phyloP scores from a whole-genome alignment of 2,113 vertebrate genomes.

The Donacobius atricapilla region DNA sequence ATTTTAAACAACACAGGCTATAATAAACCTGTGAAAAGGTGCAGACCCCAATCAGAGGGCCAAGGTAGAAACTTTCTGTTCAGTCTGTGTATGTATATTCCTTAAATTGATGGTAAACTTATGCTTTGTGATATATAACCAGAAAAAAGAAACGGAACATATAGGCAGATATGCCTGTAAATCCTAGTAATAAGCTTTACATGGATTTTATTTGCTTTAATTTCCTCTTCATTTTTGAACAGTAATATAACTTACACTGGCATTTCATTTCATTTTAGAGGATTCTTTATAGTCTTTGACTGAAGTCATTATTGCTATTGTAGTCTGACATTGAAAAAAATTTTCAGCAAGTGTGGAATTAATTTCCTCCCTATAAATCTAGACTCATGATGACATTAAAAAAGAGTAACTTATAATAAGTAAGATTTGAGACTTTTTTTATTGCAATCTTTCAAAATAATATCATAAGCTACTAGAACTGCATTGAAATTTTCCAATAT shows the following conservation, averaged over 20 bases:
- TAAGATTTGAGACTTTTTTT: not conserved
- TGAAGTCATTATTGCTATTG: not conserved
- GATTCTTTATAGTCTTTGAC: not conserved
- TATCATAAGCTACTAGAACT: not conserved
- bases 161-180: not conserved
- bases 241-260: not conserved
- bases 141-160: not conserved
- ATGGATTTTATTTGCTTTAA: not conserved
- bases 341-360: not conserved
- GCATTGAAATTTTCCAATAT: not conserved
- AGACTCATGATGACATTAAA: not conserved
- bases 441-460: not conserved
- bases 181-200: not conserved
- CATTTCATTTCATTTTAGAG: not conserved
- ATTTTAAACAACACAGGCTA: not conserved
- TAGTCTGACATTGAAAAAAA: not conserved
- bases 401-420: not conserved
- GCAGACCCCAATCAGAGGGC: rapidly evolving
- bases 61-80: not conserved
- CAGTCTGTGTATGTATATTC: not conserved
- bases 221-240: not conserved
- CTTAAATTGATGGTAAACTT: not conserved
- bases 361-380: slow-evolving; percentile 8
- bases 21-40: not conserved
- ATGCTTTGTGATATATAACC: not conserved